These are phyloP conservation scores for Nineta flava DNA, from an alignment of 2,888 invertebrate genomes.

Conservation along the genomic window DNA sequence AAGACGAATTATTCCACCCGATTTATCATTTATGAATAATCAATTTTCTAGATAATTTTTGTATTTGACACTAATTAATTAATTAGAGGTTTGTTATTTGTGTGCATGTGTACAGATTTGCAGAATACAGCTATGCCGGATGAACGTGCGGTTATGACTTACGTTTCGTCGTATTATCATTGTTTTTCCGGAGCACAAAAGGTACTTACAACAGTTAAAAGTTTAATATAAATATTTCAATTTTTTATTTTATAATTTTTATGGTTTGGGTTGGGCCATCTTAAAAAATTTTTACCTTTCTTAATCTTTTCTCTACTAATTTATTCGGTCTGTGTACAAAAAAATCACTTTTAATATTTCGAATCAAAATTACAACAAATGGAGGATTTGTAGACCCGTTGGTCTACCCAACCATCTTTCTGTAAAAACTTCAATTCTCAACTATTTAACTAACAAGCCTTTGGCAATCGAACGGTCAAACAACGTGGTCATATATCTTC, in stretches of 20 bases:
- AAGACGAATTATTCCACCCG: not conserved
- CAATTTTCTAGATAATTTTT: not conserved
- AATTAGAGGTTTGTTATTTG: conserved; percentile 9
- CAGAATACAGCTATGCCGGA: conserved; percentile 98
- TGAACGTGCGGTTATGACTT: conserved; percentile 99
- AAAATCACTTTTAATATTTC: too few relatives aligned
- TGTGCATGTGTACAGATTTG: conserved; percentile 57
- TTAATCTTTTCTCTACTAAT: too few relatives aligned
- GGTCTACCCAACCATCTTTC: too few relatives aligned
- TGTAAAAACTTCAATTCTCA: too few relatives aligned
- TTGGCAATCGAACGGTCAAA: too few relatives aligned
- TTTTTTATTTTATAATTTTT: conserved; percentile 7
- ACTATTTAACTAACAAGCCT: too few relatives aligned
- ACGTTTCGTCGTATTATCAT: conserved; percentile 99
- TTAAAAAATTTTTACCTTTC: too few relatives aligned
- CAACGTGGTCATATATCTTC: too few relatives aligned
- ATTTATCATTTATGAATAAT: not conserved
- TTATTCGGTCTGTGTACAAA: too few relatives aligned
- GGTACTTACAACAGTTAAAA: conserved; percentile 30
- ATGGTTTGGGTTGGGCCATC: conserved; percentile 7
- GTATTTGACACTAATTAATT: conserved; percentile 17
- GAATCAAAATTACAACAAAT: too few relatives aligned
- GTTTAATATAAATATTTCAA: not conserved
- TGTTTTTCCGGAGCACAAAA: conserved; percentile 99
- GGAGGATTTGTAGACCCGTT: too few relatives aligned